Base-by-base conservation (phyloP, 2,888 invertebrate genomes). In the Ornithoptera priamus region DNA sequence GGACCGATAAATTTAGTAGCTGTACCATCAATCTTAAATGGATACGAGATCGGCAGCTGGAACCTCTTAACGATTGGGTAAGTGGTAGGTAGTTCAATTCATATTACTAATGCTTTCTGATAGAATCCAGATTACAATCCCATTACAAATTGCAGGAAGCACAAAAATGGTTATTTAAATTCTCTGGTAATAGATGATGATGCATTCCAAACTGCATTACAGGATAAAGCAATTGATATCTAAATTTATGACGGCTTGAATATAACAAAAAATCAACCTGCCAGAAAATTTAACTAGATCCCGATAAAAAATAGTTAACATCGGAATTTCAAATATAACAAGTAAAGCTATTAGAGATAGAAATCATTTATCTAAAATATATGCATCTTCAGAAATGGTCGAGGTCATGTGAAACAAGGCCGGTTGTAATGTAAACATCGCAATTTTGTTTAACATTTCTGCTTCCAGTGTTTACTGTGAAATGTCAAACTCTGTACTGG, bases 1-100 rank as follows among this genome's bases (percentile, higher is more conserved):
- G 89, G 88, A 5, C 86, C 89, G 1, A 92, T 92, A 56, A 91
- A 92, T 79, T 75, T 92, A 39, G 80, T 90, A 0, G 82, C 89
- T 0, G 85, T 91, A 3, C 92, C 92, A 75, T 85, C 42, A 87
- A 89, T 65, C 72, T 59, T 70, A 30, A 70, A 70, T 62, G 66
- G 70, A 62, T 70, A 66, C n/a, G 70, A 70, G 65, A 65, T 62
- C 18, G 65, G 70, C 39, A 66, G 66, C 50, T 70, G 70, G 70
- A 70, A 70, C 46, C 70, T 70, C 59, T 70, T 70, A 50, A 66
- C 70, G 58, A 70, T 62, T 53, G 66, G 70, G 70, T 70, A 61
- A 70, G 66, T 63, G 59, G 7, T 50, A 42, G n/a, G 18, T 39
- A 20, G 10, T 5, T 22, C n/a, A 20, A 53, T 56, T n/a, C 24